These are phyloP conservation scores for cattle (Bos taurus) DNA, from an alignment of 2,113 vertebrate species.

Conservation along the genomic window ARS-UCD2.0 NC_037344.1:42793001-42793500, in stretches of 20 bases:
- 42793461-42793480: not conserved
- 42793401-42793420: not conserved
- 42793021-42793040: not conserved
- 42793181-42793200: not conserved
- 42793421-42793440: constrained; percentile 3
- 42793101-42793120: not conserved
- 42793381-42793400: not conserved
- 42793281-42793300: too few relatives aligned
- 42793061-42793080: not conserved
- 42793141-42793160: constrained; percentile 6
- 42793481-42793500: not conserved
- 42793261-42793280: not conserved
- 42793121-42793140: not conserved
- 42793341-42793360: not conserved
- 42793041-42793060: not conserved
- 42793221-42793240: not conserved
- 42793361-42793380: not conserved
- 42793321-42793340: not conserved
- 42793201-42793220: not conserved
- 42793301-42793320: not conserved
- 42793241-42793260: not conserved
- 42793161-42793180: not conserved
- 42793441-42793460: not conserved
- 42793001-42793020: not conserved
- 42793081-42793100: not conserved